Percentiles rank a stretch among this genome's conserved stretches.
Evolutionary conservation across 2,888 invertebrate species (phyloP).

Genomic region (Agapetus fuscipes): DNA sequence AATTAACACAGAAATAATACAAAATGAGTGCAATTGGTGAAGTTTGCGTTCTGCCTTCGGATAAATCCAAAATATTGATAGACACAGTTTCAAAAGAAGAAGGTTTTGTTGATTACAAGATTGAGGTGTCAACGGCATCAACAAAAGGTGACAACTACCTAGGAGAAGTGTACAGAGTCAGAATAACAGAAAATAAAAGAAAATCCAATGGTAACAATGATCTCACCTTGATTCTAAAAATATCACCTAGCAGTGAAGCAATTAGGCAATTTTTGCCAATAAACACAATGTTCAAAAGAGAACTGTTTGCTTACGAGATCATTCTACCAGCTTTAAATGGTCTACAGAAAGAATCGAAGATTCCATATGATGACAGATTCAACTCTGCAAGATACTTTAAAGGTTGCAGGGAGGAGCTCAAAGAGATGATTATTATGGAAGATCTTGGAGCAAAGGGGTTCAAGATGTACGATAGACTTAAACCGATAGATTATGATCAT

Average conservation of each 20-base stretch:
- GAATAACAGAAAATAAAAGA: not conserved
- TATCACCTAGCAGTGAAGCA: not conserved
- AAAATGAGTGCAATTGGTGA: not conserved
- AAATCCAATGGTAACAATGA: not conserved
- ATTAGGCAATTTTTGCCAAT: not conserved
- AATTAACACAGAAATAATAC: too few relatives aligned
- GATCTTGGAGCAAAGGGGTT: constrained; percentile 9
- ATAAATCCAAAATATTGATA: not conserved
- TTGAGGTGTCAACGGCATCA: not conserved
- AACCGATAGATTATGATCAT: constrained; percentile 14
- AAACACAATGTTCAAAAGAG: not conserved
- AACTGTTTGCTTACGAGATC: not conserved
- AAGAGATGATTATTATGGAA: constrained; percentile 8
- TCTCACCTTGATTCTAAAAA: not conserved
- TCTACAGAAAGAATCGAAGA: constrained; percentile 12
- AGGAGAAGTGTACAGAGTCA: constrained; percentile 2
- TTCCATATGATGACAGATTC: constrained; percentile 10
- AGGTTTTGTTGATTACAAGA: not conserved
- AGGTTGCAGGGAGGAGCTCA: not conserved
- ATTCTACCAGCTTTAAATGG: not conserved
- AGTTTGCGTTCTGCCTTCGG: not conserved
- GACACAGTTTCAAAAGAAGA: not conserved
- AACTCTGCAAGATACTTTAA: constrained; percentile 1
- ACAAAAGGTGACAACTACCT: constrained; percentile 5
- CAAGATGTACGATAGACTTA: constrained; percentile 11